Percentiles rank a stretch among this genome's conserved stretches.
phyloP scores from a whole-genome alignment of 1,140 invertebrate genomes.

The Pogonus chalceus region DNA sequence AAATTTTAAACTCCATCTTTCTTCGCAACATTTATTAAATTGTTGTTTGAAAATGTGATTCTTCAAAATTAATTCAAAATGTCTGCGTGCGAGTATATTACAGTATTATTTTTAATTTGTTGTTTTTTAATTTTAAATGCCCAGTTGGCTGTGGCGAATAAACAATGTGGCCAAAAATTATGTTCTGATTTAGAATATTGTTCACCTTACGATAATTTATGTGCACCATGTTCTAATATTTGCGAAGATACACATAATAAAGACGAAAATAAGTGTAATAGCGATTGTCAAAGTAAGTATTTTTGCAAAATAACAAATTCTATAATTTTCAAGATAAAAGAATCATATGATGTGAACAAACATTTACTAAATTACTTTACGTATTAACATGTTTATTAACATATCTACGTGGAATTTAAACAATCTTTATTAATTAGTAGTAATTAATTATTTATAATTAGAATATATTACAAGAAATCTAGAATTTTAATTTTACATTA shows the following conservation, averaged over 20 bases:
- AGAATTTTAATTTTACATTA: background rate
- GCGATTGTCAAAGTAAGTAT: background rate
- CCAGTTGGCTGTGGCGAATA: background rate
- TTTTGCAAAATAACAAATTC: too few species aligned
- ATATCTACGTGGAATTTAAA: background rate
- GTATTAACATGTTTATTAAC: background rate
- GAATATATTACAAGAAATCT: background rate
- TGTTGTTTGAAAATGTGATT: conserved; percentile 1
- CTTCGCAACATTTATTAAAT: background rate
- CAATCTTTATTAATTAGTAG: background rate
- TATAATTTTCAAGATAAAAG: too few species aligned
- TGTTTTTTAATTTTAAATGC: background rate
- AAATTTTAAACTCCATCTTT: background rate
- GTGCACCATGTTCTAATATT: background rate
- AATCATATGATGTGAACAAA: too few species aligned
- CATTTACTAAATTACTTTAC: background rate
- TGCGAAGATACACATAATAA: background rate
- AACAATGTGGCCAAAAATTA: background rate
- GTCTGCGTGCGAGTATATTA: background rate
- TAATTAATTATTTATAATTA: background rate
- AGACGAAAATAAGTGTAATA: background rate
- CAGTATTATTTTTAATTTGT: background rate
- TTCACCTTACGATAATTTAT: background rate
- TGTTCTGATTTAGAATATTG: background rate
- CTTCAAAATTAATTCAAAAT: background rate